A percentile compares a stretch with the other conserved stretches of the same genome.
Evolutionary conservation across 2,113 vertebrate genomes (phyloP).

Genomic region (Ibidorhyncha struthersii): DNA sequence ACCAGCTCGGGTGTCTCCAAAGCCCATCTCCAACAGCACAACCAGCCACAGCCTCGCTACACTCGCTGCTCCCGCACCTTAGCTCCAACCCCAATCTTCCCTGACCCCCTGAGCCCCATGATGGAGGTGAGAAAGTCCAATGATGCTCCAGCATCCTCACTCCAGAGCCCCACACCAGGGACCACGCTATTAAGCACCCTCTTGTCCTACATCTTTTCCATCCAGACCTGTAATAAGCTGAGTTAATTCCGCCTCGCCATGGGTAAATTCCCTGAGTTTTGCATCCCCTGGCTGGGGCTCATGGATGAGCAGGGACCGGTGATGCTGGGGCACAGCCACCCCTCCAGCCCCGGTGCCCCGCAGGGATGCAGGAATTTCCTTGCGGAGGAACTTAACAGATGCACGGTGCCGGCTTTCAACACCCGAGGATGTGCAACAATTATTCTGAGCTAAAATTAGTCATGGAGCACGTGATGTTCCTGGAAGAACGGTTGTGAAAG

Average conservation of each 20-base stretch:
- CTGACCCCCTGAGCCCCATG: neutral
- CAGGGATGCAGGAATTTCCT: neutral
- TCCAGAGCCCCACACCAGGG: neutral
- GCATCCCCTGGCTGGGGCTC: neutral
- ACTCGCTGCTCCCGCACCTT: neutral
- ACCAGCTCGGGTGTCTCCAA: neutral
- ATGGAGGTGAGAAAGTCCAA: fast-evolving
- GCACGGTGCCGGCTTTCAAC: neutral
- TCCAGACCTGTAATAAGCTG: fast-evolving
- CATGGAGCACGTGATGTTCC: neutral
- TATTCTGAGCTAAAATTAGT: slow-evolving; percentile 17
- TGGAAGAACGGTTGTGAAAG: slow-evolving; percentile 10
- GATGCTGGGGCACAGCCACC: neutral
- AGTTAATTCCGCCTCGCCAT: neutral
- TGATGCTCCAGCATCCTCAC: neutral
- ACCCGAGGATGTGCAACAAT: slow-evolving; percentile 6
- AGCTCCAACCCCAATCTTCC: neutral
- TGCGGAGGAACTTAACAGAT: neutral
- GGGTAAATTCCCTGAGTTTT: neutral
- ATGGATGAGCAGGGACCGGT: neutral
- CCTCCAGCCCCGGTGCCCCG: neutral
- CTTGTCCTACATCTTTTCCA: neutral
- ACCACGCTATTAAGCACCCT: fast-evolving
- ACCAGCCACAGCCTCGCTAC: neutral
- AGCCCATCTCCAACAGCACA: neutral